phyloP scores from a whole-genome alignment of 2,888 invertebrate species.

The Lysandra bellargus region DNA sequence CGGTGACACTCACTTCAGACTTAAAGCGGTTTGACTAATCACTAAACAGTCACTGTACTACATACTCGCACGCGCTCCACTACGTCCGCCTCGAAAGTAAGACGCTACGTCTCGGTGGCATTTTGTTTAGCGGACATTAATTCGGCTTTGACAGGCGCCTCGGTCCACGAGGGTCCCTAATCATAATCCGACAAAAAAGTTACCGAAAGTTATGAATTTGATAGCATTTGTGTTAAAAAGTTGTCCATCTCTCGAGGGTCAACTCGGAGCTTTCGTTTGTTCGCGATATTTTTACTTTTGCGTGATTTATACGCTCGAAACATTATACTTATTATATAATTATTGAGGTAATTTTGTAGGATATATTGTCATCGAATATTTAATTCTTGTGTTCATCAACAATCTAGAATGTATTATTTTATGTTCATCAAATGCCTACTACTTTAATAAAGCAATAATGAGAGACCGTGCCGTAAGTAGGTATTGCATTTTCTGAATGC shows the following conservation, averaged over 20 bases:
- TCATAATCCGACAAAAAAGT: constrained; percentile 15
- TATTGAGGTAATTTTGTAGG: neutral
- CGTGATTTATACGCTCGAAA: neutral
- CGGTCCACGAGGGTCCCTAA: neutral
- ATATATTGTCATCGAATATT: neutral
- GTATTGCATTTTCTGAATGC: neutral
- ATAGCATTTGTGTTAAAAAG: constrained; percentile 1
- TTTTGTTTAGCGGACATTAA: neutral
- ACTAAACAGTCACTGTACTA: neutral
- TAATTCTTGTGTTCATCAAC: neutral
- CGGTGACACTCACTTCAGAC: neutral
- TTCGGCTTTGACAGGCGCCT: neutral
- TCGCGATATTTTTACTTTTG: neutral
- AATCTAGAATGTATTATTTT: neutral
- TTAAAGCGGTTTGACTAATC: neutral
- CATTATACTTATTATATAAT: neutral
- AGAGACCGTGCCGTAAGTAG: neutral
- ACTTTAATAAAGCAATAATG: neutral
- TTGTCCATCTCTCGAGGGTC: neutral
- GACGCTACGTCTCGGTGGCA: neutral
- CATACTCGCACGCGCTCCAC: too few species aligned
- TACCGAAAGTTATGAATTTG: neutral
- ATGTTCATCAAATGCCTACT: neutral
- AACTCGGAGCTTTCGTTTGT: neutral
- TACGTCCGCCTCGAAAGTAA: neutral